Evolutionary conservation across 2,888 invertebrate genomes (phyloP), one percentile per base, ranked within the genome.

Genomic region (Tanypteryx hageni): DNA sequence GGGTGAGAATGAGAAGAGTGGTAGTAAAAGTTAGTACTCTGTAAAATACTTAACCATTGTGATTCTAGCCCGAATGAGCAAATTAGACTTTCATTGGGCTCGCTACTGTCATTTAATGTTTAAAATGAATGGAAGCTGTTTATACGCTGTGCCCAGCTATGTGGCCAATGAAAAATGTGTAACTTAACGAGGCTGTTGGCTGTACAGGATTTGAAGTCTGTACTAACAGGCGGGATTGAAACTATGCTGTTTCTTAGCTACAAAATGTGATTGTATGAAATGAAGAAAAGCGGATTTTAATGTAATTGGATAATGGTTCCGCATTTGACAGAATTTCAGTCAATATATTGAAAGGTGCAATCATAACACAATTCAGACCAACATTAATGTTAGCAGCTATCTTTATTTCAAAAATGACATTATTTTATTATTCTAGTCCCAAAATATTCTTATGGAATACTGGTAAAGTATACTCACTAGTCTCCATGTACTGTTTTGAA

Each of bases 391-490:
- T 44, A 89, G n/a, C 18, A 64, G 22, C 31, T 56, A 11, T 64
- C n/a, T 76, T 76, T 22, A 13, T 68, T 89, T 68, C 27, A n/a
- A n/a, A 44, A 44, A 89, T 31, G 64, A 44, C 44, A 44, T 44
- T 83, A 89, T 89, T 89, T 89, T 89, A 58, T 64, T 89, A 89
- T 89, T 86, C 89, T 89, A 89, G 89, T 89, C 89, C n/a, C 31
- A 56, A 57, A 44, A 31, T 18, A 61, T 44, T 89, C 89, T 11
- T 64, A 64, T 89, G 89, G 44, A 64, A 44, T 68, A 64, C 58
- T 89, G n/a, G n/a, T 64, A 44, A 61, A 44, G 18, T 44, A 64
- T 89, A 64, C 3, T 68, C 11, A 64, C 64, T 64, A 68, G 44
- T 68, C 61, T 89, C 68, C 64, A 86, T 61, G 14, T 14, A 18